These are phyloP conservation scores for Rhipidura dahli DNA, from an alignment of 2,113 vertebrate genomes.

Conservation along the genomic window DNA sequence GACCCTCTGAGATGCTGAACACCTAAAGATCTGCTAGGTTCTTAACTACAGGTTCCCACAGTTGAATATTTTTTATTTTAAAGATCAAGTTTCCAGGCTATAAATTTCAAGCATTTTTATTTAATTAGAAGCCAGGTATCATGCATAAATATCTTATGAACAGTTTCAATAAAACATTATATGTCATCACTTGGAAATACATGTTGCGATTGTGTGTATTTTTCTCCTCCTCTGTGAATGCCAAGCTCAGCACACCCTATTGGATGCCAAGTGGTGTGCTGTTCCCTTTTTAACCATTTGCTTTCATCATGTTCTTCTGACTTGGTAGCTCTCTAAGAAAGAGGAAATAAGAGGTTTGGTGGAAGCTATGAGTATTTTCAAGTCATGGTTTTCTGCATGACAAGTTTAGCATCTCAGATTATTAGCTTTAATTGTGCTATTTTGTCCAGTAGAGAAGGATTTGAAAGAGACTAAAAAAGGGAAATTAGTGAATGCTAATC, in stretches of 20 bases:
- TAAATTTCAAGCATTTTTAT: conserved; percentile 44
- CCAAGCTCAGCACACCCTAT: background rate
- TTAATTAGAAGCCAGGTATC: conserved; percentile 32
- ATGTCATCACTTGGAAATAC: background rate
- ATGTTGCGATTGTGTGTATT: background rate
- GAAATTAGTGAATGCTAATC: background rate
- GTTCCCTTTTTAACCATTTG: background rate
- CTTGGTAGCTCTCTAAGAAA: background rate
- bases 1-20: background rate
- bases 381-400: background rate
- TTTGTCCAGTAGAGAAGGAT: background rate
- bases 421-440: background rate
- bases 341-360: background rate
- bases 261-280: background rate
- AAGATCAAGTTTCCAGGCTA: conserved; percentile 25
- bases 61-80: background rate
- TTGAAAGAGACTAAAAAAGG: background rate
- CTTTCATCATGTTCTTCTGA: background rate
- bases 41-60: background rate
- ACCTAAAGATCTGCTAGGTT: background rate
- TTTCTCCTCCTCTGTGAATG: background rate
- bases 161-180: conserved; percentile 30
- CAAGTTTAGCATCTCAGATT: background rate
- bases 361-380: background rate
- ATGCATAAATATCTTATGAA: conserved; percentile 8